A percentile compares a stretch with the other conserved stretches of the same genome.
Evolutionary conservation across 2,797 vertebrate species (phyloP).

Genomic region (Chlorospingus flavigularis): DNA sequence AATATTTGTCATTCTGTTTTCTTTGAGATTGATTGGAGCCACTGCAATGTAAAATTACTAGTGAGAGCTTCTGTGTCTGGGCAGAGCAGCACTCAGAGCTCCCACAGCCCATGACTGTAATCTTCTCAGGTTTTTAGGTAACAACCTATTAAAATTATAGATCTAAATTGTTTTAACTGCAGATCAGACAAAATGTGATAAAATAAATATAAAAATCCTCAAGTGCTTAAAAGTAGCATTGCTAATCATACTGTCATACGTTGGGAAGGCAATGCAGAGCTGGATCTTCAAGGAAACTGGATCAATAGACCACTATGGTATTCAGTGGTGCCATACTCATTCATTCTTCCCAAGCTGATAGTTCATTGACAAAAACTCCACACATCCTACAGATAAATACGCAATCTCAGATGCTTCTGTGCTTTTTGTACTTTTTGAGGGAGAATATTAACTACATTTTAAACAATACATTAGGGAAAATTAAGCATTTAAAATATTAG

Average conservation of each 20-base stretch:
- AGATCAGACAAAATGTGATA: neutral
- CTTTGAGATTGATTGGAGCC: neutral
- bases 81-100: neutral
- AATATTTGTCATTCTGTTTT: neutral
- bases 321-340: neutral
- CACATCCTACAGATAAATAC: neutral
- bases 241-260: neutral
- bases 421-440: neutral
- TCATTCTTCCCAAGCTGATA: neutral
- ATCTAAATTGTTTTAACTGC: neutral
- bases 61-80: neutral
- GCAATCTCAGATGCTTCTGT: neutral
- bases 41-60: neutral
- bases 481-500: constrained; percentile 11
- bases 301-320: neutral
- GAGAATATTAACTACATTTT: constrained; percentile 14
- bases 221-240: neutral
- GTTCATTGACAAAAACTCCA: neutral
- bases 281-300: neutral
- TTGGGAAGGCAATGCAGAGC: neutral
- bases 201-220: neutral
- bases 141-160: neutral
- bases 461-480: constrained; percentile 20
- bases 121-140: neutral
- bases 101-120: neutral